Conservation (phyloP, 2,888 invertebrate species). For the Microplitis manilae region DNA sequence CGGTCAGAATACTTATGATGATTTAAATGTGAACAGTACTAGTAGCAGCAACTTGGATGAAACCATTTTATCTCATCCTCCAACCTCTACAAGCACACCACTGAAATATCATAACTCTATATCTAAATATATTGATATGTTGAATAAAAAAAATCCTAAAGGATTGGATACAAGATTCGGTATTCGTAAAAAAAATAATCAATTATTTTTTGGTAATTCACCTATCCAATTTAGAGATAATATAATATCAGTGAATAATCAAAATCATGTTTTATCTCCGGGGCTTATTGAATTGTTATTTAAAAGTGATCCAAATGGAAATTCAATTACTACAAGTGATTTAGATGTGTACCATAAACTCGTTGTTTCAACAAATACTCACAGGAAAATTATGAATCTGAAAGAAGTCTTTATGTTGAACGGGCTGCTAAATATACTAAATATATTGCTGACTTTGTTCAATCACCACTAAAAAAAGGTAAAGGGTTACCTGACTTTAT, state of each 20-base stretch:
- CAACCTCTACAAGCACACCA: too few species aligned
- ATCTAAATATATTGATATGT: too few species aligned
- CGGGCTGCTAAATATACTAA: too few species aligned
- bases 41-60: too few species aligned
- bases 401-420: not conserved
- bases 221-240: not conserved
- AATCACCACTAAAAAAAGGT: too few species aligned
- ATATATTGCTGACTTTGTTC: too few species aligned
- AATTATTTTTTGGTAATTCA: not conserved
- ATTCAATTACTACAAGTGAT: conserved; percentile 25
- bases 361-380: conserved; percentile 46
- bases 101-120: too few species aligned
- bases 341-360: not conserved
- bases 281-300: conserved; percentile 29
- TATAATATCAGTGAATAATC: not conserved
- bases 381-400: conserved; percentile 41
- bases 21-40: too few species aligned
- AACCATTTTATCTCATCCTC: too few species aligned
- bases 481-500: too few species aligned
- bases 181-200: not conserved
- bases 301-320: conserved; percentile 36
- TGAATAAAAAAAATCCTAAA: too few species aligned
- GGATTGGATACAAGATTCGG: not conserved
- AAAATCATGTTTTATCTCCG: not conserved
- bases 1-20: too few species aligned